Conservation (phyloP, 2,797 vertebrate genomes). For the Pygocentrus nattereri region DNA sequence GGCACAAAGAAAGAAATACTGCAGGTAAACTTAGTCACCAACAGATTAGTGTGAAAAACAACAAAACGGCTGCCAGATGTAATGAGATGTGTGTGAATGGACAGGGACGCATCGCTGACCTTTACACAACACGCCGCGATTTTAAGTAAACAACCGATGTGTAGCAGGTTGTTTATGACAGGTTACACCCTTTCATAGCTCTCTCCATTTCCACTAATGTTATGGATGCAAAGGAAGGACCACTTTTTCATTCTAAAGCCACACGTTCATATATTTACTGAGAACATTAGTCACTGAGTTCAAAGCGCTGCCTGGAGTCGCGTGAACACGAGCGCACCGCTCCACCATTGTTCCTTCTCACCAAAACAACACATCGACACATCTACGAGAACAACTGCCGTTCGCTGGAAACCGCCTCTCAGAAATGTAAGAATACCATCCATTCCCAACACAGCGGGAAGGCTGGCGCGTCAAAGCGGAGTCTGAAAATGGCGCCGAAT, state of each 20-base stretch:
- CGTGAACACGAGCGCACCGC: neutral
- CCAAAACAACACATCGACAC: constrained; percentile 18
- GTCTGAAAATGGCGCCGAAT: constrained; percentile 82
- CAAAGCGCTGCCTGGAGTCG: neutral
- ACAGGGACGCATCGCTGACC: neutral
- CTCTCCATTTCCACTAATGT: too few species aligned
- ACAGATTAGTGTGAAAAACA: neutral
- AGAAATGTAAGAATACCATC: constrained; percentile 17
- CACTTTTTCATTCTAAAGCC: neutral
- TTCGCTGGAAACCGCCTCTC: constrained; percentile 3
- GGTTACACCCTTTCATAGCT: neutral
- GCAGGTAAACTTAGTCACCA: neutral
- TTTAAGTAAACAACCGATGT: neutral
- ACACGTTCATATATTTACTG: neutral
- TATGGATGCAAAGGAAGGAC: too few species aligned
- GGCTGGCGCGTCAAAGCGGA: constrained; percentile 65
- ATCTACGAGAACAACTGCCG: neutral
- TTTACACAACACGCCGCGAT: constrained; percentile 6
- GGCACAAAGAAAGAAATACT: neutral
- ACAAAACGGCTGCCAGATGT: neutral
- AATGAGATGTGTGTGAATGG: neutral
- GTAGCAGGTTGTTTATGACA: constrained; percentile 8
- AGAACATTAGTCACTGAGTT: neutral
- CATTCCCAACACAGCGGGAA: constrained; percentile 19
- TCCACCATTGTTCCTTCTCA: neutral